Evolutionary conservation across 2,113 vertebrate species (phyloP).

Genomic region (Trichechus manatus): DNA sequence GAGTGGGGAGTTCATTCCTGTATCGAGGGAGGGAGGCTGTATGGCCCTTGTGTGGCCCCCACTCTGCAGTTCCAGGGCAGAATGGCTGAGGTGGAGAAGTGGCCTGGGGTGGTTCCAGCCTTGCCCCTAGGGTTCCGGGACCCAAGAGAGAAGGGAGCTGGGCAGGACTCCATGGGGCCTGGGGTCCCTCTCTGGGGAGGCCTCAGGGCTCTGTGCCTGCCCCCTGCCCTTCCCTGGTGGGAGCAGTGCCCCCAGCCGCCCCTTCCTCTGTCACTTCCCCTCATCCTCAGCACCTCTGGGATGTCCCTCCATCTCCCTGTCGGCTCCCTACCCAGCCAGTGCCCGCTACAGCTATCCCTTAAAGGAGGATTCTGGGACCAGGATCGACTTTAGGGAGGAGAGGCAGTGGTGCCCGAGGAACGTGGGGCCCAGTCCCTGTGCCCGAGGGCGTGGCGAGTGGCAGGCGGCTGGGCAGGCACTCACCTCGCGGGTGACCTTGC

Average conservation of each 20-base stretch:
- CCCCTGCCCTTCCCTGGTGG: not conserved
- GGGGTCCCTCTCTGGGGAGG: not conserved
- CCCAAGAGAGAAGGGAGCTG: not conserved
- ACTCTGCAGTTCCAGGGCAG: not conserved
- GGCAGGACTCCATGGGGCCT: not conserved
- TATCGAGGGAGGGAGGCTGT: rapidly evolving
- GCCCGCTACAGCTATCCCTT: rapidly evolving
- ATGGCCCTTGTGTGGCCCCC: not conserved
- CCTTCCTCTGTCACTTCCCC: not conserved
- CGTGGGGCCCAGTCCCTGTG: not conserved
- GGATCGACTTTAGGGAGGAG: rapidly evolving
- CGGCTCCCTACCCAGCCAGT: no score
- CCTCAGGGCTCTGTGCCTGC: not conserved
- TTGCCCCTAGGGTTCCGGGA: not conserved
- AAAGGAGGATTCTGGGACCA: not conserved
- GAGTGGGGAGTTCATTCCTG: not conserved
- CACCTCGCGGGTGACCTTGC: constrained; percentile 99
- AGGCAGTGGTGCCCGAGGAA: not conserved
- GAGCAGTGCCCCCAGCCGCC: rapidly evolving
- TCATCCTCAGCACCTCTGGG: not conserved
- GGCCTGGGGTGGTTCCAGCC: not conserved
- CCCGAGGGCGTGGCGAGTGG: rapidly evolving
- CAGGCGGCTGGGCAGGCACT: constrained; percentile 12
- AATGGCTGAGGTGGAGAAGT: not conserved
- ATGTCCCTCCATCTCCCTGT: not conserved